Conservation (phyloP, 2,888 invertebrate genomes). For the Dasypogon diadema region DNA sequence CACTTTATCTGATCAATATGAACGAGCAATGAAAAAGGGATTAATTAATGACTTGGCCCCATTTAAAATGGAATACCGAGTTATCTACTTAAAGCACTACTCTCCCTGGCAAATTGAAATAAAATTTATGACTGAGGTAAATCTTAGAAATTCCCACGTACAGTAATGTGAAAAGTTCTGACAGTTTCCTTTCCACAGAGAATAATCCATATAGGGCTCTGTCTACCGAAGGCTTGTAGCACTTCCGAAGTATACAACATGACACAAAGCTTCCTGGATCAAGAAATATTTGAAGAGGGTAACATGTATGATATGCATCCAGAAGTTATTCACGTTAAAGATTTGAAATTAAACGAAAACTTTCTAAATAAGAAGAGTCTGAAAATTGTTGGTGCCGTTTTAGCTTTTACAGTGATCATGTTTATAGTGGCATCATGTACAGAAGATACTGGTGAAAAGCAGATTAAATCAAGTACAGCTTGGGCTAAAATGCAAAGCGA, state of each 20-base stretch:
- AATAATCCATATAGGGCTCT: conserved; percentile 71
- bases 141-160: not conserved
- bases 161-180: not conserved
- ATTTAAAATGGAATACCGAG: conserved; percentile 67
- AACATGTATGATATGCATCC: conserved; percentile 65
- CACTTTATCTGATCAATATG: conserved; percentile 65
- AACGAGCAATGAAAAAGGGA: conserved; percentile 66
- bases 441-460: not conserved
- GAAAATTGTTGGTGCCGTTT: conserved; percentile 61
- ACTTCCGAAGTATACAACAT: conserved; percentile 65
- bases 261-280: conserved; percentile 63
- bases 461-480: not conserved
- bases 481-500: not conserved
- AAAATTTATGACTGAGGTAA: conserved; percentile 66
- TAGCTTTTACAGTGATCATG: conserved; percentile 61
- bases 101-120: conserved; percentile 69
- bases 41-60: conserved; percentile 65
- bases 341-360: conserved; percentile 63
- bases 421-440: conserved; percentile 58
- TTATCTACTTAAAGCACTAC: conserved; percentile 67
- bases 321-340: conserved; percentile 66
- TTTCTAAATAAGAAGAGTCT: conserved; percentile 65
- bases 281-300: conserved; percentile 63
- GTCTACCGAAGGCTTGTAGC: conserved; percentile 70
- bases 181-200: conserved; percentile 62